These are phyloP conservation scores for Taeniopygia guttata DNA, from an alignment of 2,797 vertebrate genomes.

Conservation along the genomic window DNA sequence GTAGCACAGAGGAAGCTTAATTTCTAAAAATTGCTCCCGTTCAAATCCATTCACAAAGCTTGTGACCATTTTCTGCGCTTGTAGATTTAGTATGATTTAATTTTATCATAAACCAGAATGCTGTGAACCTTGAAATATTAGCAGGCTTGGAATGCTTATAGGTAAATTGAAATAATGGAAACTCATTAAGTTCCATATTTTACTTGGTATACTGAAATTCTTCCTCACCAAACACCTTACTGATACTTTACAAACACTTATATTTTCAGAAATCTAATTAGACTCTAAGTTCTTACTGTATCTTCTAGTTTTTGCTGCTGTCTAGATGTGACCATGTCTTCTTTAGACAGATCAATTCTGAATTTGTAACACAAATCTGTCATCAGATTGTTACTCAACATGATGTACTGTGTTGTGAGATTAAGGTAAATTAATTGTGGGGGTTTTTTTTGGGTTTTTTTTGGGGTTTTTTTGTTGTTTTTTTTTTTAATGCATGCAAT, in stretches of 20 bases:
- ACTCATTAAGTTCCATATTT: not conserved
- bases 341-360: not conserved
- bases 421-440: not conserved
- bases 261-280: not conserved
- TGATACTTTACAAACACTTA: not conserved
- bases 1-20: not conserved
- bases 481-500: not conserved
- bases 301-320: not conserved
- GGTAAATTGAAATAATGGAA: slow-evolving; percentile 25
- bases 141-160: not conserved
- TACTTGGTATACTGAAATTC: not conserved
- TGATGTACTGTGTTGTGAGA: not conserved
- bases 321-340: not conserved
- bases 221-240: not conserved
- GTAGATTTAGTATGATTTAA: slow-evolving; percentile 1
- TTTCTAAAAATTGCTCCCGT: slow-evolving; percentile 28
- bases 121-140: slow-evolving; percentile 17
- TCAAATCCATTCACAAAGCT: not conserved
- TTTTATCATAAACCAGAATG: slow-evolving; percentile 19
- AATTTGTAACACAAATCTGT: not conserved
- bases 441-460: too few relatives aligned
- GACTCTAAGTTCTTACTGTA: not conserved
- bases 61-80: not conserved
- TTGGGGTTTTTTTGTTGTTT: too few relatives aligned
- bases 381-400: not conserved